These are phyloP conservation scores for Otolemur garnettii DNA, from an alignment of 2,113 vertebrate species.

Conservation along the genomic window DNA sequence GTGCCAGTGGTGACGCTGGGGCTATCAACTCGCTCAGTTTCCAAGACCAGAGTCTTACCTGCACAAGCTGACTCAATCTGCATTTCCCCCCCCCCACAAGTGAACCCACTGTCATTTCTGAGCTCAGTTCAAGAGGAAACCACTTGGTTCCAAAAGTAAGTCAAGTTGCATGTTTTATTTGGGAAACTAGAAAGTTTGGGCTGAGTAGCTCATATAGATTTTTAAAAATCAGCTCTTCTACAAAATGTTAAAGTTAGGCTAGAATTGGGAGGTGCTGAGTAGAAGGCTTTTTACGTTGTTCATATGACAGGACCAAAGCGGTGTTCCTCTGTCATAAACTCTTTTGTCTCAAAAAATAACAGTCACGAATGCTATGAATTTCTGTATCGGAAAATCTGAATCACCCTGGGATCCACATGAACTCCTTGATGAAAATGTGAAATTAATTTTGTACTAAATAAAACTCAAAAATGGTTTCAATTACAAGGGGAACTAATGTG, in stretches of 20 bases:
- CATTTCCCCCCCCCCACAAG: slow-evolving; percentile 15
- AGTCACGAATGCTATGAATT: slow-evolving; percentile 65
- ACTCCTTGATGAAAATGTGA: slow-evolving; percentile 84
- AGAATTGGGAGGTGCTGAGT: background rate
- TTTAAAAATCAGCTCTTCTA: background rate
- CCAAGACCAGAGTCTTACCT: background rate
- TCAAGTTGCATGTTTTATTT: slow-evolving; percentile 47
- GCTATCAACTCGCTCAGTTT: background rate
- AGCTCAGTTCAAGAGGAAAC: slow-evolving; percentile 25
- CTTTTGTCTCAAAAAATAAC: slow-evolving; percentile 71
- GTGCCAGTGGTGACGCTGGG: accelerated
- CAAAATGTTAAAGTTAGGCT: background rate
- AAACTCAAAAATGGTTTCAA: slow-evolving; percentile 83
- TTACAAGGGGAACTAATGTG: slow-evolving; percentile 38
- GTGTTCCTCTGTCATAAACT: slow-evolving; percentile 48
- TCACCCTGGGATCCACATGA: slow-evolving; percentile 73
- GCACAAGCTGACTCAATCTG: background rate
- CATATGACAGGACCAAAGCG: background rate
- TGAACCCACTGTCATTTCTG: background rate
- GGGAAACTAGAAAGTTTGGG: slow-evolving; percentile 20
- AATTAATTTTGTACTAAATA: slow-evolving; percentile 85
- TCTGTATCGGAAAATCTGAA: slow-evolving; percentile 76
- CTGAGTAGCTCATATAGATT: background rate
- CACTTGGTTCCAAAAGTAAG: slow-evolving; percentile 42
- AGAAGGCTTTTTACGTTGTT: background rate